Percentiles rank a stretch among this genome's conserved stretches.
These are phyloP conservation scores for Nomada lathburiana DNA, from an alignment of 2,888 invertebrate species.

Conservation along the genomic window DNA sequence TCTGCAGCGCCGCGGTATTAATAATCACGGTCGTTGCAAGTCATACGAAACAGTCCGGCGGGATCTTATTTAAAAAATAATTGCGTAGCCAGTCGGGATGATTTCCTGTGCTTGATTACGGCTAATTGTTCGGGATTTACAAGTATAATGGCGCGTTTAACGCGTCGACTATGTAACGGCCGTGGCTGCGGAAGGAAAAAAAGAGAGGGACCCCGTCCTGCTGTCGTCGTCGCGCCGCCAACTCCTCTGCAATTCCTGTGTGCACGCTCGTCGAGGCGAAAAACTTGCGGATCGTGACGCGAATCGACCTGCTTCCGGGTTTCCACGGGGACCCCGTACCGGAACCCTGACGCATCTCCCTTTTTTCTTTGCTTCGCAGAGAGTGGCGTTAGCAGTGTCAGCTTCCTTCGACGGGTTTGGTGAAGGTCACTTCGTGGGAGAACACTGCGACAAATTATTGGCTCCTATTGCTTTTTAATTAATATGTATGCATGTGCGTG, in stretches of 20 bases:
- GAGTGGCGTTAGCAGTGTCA: too few species aligned
- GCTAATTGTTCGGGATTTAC: slow-evolving; percentile 84
- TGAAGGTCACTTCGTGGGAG: too few species aligned
- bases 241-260: slow-evolving; percentile 57
- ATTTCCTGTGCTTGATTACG: slow-evolving; percentile 84
- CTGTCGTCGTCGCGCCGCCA: slow-evolving; percentile 51
- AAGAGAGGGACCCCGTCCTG: slow-evolving; percentile 34
- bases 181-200: slow-evolving; percentile 64
- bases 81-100: slow-evolving; percentile 78
- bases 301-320: slow-evolving; percentile 48
- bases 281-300: slow-evolving; percentile 39
- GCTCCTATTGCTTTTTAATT: too few species aligned
- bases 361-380: too few species aligned
- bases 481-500: too few species aligned
- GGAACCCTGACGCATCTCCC: slow-evolving; percentile 15
- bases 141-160: slow-evolving; percentile 83
- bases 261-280: slow-evolving; percentile 10
- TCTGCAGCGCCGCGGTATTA: slow-evolving; percentile 76
- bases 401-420: too few species aligned
- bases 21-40: slow-evolving; percentile 79
- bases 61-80: slow-evolving; percentile 84
- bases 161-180: slow-evolving; percentile 81
- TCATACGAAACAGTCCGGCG: slow-evolving; percentile 76
- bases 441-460: too few species aligned
- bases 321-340: slow-evolving; percentile 33